These are phyloP conservation scores for Caenorhabditis japonica DNA, from an alignment of 2,888 invertebrate genomes.

Conservation along the genomic window DNA sequence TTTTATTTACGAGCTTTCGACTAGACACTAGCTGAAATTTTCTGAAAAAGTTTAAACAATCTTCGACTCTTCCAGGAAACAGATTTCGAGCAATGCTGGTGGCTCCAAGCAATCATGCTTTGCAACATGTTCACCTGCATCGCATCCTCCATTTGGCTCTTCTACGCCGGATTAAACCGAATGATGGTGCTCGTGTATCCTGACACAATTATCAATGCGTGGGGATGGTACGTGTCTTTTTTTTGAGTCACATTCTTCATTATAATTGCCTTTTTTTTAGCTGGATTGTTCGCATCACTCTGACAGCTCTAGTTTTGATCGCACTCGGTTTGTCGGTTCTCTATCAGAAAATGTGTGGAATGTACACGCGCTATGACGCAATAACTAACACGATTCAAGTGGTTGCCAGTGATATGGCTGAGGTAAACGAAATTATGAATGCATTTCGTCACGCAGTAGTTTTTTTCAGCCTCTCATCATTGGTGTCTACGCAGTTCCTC, in stretches of 20 bases:
- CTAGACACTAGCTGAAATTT: too few species aligned
- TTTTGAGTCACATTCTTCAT: conserved; percentile 24
- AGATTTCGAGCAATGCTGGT: conserved; percentile 34
- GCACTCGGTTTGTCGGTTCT: conserved; percentile 18
- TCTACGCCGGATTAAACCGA: conserved; percentile 46
- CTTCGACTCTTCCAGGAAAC: conserved; percentile 18
- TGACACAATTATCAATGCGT: conserved; percentile 7
- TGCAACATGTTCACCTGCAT: conserved; percentile 49
- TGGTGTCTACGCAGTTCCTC: conserved; percentile 29
- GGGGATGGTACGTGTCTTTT: conserved; percentile 5
- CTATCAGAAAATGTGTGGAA: conserved; percentile 38
- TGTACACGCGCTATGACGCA: conserved; percentile 34
- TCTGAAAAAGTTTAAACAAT: too few species aligned
- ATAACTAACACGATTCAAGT: conserved; percentile 23
- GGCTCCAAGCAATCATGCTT: conserved; percentile 20
- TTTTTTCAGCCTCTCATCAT: conserved; percentile 25
- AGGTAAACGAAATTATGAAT: conserved; percentile 19
- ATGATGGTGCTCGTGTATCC: conserved; percentile 46
- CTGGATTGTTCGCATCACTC: conserved; percentile 34
- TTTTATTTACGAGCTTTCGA: too few species aligned
- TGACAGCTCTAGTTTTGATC: conserved; percentile 11
- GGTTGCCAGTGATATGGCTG: conserved; percentile 27
- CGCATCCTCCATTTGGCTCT: conserved; percentile 44
- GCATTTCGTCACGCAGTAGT: too few species aligned
- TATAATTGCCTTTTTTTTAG: background rate